Percentiles rank a stretch among this genome's conserved stretches.
phyloP scores from a whole-genome alignment of 2,113 vertebrate genomes.

The Lampris megalopsis region DNA sequence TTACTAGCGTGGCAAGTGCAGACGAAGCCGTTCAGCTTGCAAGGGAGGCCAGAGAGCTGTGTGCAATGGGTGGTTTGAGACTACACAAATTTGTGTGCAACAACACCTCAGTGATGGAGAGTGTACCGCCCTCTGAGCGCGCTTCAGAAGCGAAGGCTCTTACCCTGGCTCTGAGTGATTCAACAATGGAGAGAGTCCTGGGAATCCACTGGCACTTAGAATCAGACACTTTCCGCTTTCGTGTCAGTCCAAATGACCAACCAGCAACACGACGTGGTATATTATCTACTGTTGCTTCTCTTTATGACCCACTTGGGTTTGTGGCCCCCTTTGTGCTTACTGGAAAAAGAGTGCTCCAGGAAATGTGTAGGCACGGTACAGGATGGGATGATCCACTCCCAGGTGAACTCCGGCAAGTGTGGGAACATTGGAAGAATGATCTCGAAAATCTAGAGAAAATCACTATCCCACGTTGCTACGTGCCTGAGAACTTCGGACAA shows the following conservation, averaged over 20 bases:
- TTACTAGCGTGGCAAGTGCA: not conserved
- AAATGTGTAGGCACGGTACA: conserved; percentile 18
- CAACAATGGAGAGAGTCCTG: too few relatives aligned
- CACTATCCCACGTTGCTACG: not conserved
- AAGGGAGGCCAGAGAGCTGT: not conserved
- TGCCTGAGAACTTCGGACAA: not conserved
- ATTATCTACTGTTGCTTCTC: not conserved
- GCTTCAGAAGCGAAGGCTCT: not conserved
- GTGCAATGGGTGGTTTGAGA: not conserved
- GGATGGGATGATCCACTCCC: conserved; percentile 15
- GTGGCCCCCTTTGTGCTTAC: not conserved
- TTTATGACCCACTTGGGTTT: conserved; percentile 2
- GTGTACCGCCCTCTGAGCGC: not conserved
- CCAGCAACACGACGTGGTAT: not conserved
- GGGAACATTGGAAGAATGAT: conserved; percentile 11
- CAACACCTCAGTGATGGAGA: not conserved
- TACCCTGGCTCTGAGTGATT: too few relatives aligned
- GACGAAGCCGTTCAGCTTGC: not conserved
- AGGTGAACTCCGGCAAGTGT: not conserved
- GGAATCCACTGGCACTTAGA: too few relatives aligned
- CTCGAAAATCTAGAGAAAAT: not conserved
- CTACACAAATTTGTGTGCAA: conserved; percentile 6
- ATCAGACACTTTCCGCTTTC: not conserved
- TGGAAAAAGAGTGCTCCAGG: conserved; percentile 7
- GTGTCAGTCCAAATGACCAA: not conserved